These are phyloP conservation scores for Idaea straminata DNA, from an alignment of 2,888 invertebrate species.

Conservation along the genomic window DNA sequence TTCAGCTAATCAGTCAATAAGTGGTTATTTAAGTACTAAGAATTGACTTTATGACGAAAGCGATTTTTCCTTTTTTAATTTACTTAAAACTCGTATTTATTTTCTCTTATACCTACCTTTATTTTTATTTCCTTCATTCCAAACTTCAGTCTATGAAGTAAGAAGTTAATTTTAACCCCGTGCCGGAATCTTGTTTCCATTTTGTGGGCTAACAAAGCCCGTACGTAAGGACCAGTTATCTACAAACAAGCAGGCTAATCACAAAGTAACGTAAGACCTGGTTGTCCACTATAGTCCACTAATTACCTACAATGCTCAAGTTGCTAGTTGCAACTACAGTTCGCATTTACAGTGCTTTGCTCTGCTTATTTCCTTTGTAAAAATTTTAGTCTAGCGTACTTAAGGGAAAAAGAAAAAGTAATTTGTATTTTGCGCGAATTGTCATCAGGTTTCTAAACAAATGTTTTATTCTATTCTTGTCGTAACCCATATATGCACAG, in stretches of 20 bases:
- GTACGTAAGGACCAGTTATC: background rate
- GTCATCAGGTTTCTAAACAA: too few relatives aligned
- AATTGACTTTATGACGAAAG: too few relatives aligned
- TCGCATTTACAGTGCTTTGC: constrained; percentile 5
- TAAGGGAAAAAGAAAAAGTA: background rate
- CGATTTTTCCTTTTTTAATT: too few relatives aligned
- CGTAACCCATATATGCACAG: too few relatives aligned
- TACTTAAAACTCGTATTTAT: too few relatives aligned
- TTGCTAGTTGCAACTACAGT: background rate
- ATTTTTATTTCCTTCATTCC: background rate
- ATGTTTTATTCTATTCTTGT: too few relatives aligned
- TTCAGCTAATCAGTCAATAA: too few relatives aligned
- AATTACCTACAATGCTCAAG: background rate
- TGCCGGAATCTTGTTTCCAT: background rate
- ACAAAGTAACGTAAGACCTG: constrained; percentile 30
- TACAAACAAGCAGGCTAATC: constrained; percentile 20
- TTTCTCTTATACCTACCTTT: background rate
- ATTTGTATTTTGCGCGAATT: background rate
- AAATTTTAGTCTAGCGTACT: background rate
- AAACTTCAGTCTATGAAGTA: background rate
- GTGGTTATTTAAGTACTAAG: too few relatives aligned
- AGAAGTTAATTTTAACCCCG: background rate
- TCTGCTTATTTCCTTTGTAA: background rate
- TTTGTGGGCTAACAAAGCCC: background rate
- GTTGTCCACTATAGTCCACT: background rate